Base-by-base conservation (phyloP, 2,888 invertebrate species). In the Leucophenga montana region DNA sequence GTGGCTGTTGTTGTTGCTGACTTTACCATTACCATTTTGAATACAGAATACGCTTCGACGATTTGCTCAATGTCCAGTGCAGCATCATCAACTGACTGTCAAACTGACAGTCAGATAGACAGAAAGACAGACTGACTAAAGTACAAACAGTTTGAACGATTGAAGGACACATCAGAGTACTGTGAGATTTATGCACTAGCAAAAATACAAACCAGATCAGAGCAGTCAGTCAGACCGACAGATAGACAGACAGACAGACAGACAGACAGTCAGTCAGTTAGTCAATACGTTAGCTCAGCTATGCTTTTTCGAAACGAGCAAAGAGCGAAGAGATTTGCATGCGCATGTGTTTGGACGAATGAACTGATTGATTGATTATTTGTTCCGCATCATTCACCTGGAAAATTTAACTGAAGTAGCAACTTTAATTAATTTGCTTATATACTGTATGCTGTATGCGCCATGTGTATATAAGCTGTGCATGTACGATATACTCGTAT, bases 331-430 rank as follows among this genome's bases (percentile, higher is more conserved):
- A 50, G 39, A 48, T 64, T 64, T 64, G 62, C 62, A 64, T 64
- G 48, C 46, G 48, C 20, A 46, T 64, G 27, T 64, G 27, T 64
- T 64, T 62, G 61, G 66, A 50, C 69, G 64, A 71, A 71, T 75
- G 76, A 76, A 77, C 80, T 86, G 87, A 86, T 87, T 86, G 87
- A 87, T 87, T 87, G 86, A 86, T 86, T 86, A 86, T 87, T 85
- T 86, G 86, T 87, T 86, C 86, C 87, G 86, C 87, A 86, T 86
- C 87, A 86, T 83, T 87, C 85, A 87, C 85, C 86, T 87, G 87
- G 87, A 86, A 86, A 87, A 87, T 87, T 85, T 85, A 84, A 83
- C 85, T 86, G 82, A 82, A 85, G 86, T 85, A 85, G 85, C 87
- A 85, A 85, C 83, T 82, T 82, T 83, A 82, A 82, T 85, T 82